Conservation (phyloP, 2,888 invertebrate species). For the Diaprepes abbreviatus region DNA sequence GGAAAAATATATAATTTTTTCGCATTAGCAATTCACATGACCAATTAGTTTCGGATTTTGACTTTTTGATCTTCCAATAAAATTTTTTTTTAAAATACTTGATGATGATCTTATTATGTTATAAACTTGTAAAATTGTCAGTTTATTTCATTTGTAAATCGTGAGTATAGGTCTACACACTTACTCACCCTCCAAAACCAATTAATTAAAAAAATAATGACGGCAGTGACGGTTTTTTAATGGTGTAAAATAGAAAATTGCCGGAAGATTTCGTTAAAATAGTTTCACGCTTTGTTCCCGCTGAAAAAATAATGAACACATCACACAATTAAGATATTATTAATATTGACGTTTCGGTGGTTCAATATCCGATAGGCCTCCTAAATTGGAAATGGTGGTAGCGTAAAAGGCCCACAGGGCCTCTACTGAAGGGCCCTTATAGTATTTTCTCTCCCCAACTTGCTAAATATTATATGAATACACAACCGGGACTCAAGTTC, state of each 20-base stretch:
- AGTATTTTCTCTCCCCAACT: conserved; percentile 55
- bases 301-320: conserved; percentile 35
- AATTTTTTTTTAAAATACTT: too few species aligned
- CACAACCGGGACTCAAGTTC: conserved; percentile 55
- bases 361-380: conserved; percentile 39
- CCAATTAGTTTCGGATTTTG: too few species aligned
- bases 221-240: too few species aligned
- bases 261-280: conserved; percentile 30
- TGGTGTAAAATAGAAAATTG: conserved; percentile 22
- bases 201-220: conserved; percentile 13
- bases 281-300: conserved; percentile 9
- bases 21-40: too few species aligned
- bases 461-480: conserved; percentile 61
- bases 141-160: too few species aligned
- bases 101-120: too few species aligned
- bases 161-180: too few species aligned
- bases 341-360: conserved; percentile 43
- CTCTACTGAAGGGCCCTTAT: conserved; percentile 31
- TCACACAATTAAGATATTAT: conserved; percentile 44
- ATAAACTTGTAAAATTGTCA: too few species aligned
- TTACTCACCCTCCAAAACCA: too few species aligned
- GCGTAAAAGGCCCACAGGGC: conserved; percentile 45
- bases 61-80: too few species aligned
- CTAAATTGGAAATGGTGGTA: conserved; percentile 43
- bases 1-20: too few species aligned